These are phyloP conservation scores for Mythimna albipuncta DNA, from an alignment of 2,888 invertebrate genomes.

Conservation along the genomic window DNA sequence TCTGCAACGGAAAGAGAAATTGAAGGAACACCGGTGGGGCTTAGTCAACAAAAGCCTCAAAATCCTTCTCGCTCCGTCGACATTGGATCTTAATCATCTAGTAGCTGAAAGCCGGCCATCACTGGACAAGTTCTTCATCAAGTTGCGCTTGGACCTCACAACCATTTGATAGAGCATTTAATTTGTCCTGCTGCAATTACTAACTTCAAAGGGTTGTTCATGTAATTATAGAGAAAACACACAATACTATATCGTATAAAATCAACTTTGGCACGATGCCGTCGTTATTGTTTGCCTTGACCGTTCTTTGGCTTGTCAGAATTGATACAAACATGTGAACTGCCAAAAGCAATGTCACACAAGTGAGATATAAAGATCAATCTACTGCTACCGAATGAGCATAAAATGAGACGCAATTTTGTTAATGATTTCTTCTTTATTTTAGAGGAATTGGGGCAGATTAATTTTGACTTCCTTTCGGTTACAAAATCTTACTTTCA, in stretches of 20 bases:
- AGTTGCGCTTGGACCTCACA: not conserved
- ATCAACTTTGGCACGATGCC: constrained; percentile 46
- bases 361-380: constrained; percentile 16
- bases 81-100: not conserved
- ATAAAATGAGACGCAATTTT: constrained; percentile 28
- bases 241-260: constrained; percentile 8
- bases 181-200: not conserved
- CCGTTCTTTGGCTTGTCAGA: constrained; percentile 38
- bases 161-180: not conserved
- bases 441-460: constrained; percentile 16
- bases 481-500: not conserved
- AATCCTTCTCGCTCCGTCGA: no score
- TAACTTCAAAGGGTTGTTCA: not conserved
- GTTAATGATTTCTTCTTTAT: constrained; percentile 2
- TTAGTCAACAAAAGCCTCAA: no score
- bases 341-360: constrained; percentile 16
- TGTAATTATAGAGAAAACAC: not conserved
- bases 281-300: constrained; percentile 45
- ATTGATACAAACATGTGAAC: constrained; percentile 38
- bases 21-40: no score
- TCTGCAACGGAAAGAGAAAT: no score
- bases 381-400: constrained; percentile 18
- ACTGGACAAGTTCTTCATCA: not conserved
- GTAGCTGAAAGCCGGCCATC: not conserved
- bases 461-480: not conserved